Evolutionary conservation across 2,888 invertebrate species (phyloP).

Genomic region (Stenchaetothrips biformis): DNA sequence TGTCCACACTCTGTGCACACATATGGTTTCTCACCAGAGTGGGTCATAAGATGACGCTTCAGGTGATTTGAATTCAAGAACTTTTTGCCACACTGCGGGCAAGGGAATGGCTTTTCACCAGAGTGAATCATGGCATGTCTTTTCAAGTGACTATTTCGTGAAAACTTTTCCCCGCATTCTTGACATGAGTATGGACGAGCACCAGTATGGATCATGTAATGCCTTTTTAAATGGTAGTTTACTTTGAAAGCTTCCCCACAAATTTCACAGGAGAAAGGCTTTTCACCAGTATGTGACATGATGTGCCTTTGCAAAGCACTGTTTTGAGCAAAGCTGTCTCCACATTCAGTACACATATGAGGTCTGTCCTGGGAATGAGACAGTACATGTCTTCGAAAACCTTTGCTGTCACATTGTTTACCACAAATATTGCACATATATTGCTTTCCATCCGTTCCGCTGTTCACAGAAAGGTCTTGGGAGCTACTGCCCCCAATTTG

Average conservation of each 20-base stretch:
- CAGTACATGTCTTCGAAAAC: not conserved
- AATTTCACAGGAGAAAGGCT: not conserved
- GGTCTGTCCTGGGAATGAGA: slow-evolving; percentile 1
- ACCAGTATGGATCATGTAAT: not conserved
- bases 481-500: not conserved
- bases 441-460: not conserved
- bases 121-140: not conserved
- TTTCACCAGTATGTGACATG: not conserved
- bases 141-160: slow-evolving; percentile 1
- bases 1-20: not conserved
- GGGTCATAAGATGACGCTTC: not conserved
- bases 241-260: slow-evolving; percentile 5
- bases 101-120: slow-evolving; percentile 9
- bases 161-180: not conserved
- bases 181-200: not conserved
- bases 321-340: slow-evolving; percentile 2
- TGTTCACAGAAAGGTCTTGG: not conserved
- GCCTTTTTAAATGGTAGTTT: slow-evolving; percentile 8
- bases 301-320: slow-evolving; percentile 11
- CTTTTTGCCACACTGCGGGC: not conserved
- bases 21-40: slow-evolving; percentile 10
- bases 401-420: slow-evolving; percentile 9
- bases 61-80: slow-evolving; percentile 1
- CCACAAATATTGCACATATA: slow-evolving; percentile 1
- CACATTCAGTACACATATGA: slow-evolving; percentile 8